These are phyloP conservation scores for Sebastes oblongus DNA, from an alignment of 2,797 vertebrate species.

Conservation along the genomic window DNA sequence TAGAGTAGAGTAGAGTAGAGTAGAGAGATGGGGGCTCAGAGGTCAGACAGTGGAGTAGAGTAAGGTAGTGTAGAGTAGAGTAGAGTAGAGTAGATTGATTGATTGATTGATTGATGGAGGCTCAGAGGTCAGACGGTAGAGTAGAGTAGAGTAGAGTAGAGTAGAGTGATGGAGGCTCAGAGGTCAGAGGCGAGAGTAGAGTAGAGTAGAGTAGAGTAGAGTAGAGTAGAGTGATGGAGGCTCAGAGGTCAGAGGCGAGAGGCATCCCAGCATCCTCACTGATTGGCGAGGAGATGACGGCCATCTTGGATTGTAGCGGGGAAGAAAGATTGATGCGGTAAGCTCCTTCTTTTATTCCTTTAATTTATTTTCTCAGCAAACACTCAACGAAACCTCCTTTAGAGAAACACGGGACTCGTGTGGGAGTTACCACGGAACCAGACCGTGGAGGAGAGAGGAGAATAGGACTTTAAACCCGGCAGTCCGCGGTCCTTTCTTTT, in stretches of 20 bases:
- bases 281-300: slow-evolving; percentile 88
- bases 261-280: slow-evolving; percentile 91
- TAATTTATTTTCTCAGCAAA: not conserved
- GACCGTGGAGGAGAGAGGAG: too few relatives aligned
- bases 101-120: not conserved
- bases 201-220: not conserved
- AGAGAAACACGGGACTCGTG: accelerated
- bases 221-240: not conserved
- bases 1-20: not conserved
- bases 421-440: accelerated
- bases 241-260: slow-evolving; percentile 87
- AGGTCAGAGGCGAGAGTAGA: slow-evolving; percentile 79
- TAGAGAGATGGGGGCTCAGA: not conserved
- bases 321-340: slow-evolving; percentile 98
- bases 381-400: not conserved
- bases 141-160: not conserved
- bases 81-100: not conserved
- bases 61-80: not conserved
- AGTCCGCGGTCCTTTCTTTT: slow-evolving; percentile 27
- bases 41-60: not conserved
- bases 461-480: not conserved
- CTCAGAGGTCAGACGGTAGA: not conserved
- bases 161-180: not conserved
- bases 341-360: slow-evolving; percentile 77
- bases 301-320: slow-evolving; percentile 98